Evolutionary conservation across 2,113 vertebrate genomes (phyloP).

Genomic region (Puma concolor): DNA sequence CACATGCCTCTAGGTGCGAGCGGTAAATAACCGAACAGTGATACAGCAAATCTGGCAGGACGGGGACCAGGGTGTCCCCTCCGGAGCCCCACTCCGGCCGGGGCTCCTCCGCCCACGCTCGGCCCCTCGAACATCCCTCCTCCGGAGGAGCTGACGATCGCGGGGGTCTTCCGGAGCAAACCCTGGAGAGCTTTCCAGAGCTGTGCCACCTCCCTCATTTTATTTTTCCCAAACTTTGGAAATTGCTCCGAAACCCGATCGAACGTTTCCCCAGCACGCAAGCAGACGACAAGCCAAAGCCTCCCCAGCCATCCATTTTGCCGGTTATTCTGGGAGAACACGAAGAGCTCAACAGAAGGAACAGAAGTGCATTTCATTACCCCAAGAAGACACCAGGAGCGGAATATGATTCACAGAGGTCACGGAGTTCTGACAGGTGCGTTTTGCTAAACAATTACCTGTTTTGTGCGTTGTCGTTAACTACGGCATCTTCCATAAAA

Average conservation of each 20-base stretch:
- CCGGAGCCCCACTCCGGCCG: fast-evolving
- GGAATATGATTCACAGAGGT: conserved; percentile 63
- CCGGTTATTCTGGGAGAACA: neutral
- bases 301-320: neutral
- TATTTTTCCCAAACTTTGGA: neutral
- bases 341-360: neutral
- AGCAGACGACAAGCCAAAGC: neutral
- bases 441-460: conserved; percentile 77
- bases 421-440: conserved; percentile 76
- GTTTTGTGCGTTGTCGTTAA: conserved; percentile 78
- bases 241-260: neutral
- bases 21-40: neutral
- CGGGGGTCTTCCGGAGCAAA: neutral
- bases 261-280: neutral
- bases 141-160: fast-evolving
- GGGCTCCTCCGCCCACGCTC: too few species aligned
- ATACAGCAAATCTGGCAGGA: fast-evolving
- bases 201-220: fast-evolving
- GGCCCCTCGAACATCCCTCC: neutral
- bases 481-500: conserved; percentile 59
- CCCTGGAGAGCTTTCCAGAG: neutral
- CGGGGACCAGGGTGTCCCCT: neutral
- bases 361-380: neutral
- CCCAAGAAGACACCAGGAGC: neutral
- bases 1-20: neutral